Conservation (phyloP, 1,140 invertebrate species). For the Dermatophagoides farinae region DNA sequence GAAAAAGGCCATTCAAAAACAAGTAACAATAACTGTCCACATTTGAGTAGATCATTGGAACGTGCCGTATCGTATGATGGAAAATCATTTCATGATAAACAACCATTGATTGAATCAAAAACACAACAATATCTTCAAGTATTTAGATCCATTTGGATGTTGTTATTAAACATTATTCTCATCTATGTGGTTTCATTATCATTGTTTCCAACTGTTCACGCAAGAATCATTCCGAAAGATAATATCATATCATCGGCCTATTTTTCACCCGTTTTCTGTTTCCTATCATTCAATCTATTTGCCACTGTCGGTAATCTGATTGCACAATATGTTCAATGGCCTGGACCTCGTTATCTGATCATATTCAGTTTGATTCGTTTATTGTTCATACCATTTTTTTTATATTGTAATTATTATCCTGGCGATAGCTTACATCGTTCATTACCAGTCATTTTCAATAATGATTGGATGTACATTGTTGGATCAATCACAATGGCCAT, state of each 20-base stretch:
- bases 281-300: slow-evolving; percentile 77
- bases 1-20: neutral
- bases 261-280: slow-evolving; percentile 59
- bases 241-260: slow-evolving; percentile 27
- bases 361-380: slow-evolving; percentile 55
- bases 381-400: slow-evolving; percentile 65
- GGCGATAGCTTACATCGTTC: slow-evolving; percentile 36
- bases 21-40: neutral
- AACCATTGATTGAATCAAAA: neutral
- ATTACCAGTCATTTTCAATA: slow-evolving; percentile 46
- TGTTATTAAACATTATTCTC: slow-evolving; percentile 77
- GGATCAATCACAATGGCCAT: slow-evolving; percentile 53
- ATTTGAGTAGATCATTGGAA: neutral
- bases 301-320: slow-evolving; percentile 77
- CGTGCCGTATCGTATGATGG: neutral
- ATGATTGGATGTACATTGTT: slow-evolving; percentile 65
- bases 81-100: neutral
- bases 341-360: slow-evolving; percentile 50
- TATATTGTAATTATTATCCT: slow-evolving; percentile 62
- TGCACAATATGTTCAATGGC: slow-evolving; percentile 54
- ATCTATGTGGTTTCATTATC: slow-evolving; percentile 79
- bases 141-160: slow-evolving; percentile 37
- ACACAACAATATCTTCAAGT: slow-evolving; percentile 1
- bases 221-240: slow-evolving; percentile 31
- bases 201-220: slow-evolving; percentile 71